Conservation (phyloP, 1,140 invertebrate species). For the Zeugodacus cucurbitae region DNA sequence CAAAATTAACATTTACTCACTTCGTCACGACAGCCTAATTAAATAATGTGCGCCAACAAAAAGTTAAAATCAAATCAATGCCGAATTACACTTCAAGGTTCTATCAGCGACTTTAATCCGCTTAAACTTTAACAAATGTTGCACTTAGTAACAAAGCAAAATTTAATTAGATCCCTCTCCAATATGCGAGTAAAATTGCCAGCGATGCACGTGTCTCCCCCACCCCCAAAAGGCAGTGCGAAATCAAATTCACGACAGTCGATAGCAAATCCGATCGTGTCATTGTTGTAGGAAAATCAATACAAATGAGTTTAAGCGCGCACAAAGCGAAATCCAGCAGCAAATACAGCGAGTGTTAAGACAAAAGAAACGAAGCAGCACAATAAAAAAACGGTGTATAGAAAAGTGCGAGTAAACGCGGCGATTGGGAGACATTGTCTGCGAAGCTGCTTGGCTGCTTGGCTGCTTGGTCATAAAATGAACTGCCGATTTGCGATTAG, state of each 20-base stretch:
- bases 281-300: neutral
- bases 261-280: neutral
- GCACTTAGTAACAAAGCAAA: neutral
- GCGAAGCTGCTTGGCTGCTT: neutral
- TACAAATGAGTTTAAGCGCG: constrained; percentile 3
- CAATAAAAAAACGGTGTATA: neutral
- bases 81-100: neutral
- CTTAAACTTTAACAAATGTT: neutral
- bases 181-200: neutral
- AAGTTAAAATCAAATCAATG: neutral
- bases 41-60: no score
- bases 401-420: neutral
- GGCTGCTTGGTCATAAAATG: neutral
- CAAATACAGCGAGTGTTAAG: neutral
- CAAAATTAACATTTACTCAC: no score
- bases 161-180: neutral
- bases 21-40: no score
- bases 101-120: neutral
- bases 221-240: neutral
- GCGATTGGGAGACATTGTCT: neutral
- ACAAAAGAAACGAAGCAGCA: neutral
- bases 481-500: neutral
- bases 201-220: neutral
- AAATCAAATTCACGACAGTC: neutral
- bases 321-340: neutral